These are phyloP conservation scores for Drosophila helvetica DNA, from an alignment of 2,888 invertebrate species.

Conservation along the genomic window DNA sequence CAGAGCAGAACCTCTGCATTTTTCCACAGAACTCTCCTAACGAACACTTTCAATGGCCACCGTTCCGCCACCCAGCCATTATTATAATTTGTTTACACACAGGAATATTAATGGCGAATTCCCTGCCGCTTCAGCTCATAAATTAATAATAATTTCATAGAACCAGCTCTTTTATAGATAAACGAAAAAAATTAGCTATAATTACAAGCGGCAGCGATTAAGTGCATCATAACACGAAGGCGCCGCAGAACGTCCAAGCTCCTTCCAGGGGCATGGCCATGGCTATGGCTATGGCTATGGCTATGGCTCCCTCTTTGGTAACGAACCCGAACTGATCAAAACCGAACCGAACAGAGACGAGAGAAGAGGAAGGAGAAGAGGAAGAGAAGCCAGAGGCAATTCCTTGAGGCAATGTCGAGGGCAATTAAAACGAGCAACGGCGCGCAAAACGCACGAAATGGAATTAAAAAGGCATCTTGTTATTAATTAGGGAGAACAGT, in stretches of 20 bases:
- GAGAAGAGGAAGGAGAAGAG: too few species aligned
- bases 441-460: conserved; percentile 75
- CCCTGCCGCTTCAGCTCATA: conserved; percentile 35
- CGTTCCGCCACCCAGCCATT: conserved; percentile 8
- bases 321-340: conserved; percentile 17
- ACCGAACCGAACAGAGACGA: not conserved
- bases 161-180: conserved; percentile 49
- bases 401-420: conserved; percentile 47
- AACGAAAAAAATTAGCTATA: conserved; percentile 63
- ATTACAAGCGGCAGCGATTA: conserved; percentile 56
- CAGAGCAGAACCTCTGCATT: not conserved
- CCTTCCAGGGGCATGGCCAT: conserved; percentile 21
- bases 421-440: conserved; percentile 79
- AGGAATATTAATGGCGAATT: conserved; percentile 37
- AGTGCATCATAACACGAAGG: conserved; percentile 49
- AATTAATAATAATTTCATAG: conserved; percentile 47
- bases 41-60: conserved; percentile 15
- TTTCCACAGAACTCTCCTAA: conserved; percentile 8
- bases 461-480: conserved; percentile 82
- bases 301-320: conserved; percentile 24
- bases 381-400: conserved; percentile 1
- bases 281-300: not conserved
- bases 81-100: conserved; percentile 48
- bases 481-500: conserved; percentile 83
- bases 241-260: conserved; percentile 38